phyloP scores from a whole-genome alignment of 2,113 vertebrate species.

The Ovis canadensis region DNA sequence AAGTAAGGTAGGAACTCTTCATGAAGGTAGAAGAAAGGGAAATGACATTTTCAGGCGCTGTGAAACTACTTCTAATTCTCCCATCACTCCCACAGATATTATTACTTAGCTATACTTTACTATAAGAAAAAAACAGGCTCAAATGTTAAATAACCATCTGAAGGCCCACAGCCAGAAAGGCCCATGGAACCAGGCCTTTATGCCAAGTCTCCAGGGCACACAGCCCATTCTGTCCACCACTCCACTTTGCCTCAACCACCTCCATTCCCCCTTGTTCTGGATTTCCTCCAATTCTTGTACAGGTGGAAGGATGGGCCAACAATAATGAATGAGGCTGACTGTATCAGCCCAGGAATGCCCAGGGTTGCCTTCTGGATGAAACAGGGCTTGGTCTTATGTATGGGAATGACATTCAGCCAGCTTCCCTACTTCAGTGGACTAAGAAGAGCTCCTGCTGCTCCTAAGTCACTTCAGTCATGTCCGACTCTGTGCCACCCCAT shows the following conservation, averaged over 20 bases:
- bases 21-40: not conserved
- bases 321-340: not conserved
- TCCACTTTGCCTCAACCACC: not conserved
- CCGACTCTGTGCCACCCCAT: rapidly evolving
- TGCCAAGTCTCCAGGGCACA: not conserved
- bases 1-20: not conserved
- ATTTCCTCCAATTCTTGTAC: not conserved
- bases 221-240: not conserved
- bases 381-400: not conserved
- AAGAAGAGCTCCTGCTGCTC: not conserved
- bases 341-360: not conserved
- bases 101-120: not conserved
- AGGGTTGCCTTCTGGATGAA: not conserved
- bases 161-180: not conserved
- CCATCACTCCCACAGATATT: not conserved
- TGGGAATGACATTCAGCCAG: not conserved
- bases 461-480: too few relatives aligned
- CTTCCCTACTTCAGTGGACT: not conserved
- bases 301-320: not conserved
- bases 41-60: not conserved
- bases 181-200: not conserved
- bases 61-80: not conserved
- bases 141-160: not conserved
- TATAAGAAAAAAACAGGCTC: not conserved
- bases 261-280: not conserved